Evolutionary conservation across 2,888 invertebrate species (phyloP).

Genomic region (Tenthredo mesomela): DNA sequence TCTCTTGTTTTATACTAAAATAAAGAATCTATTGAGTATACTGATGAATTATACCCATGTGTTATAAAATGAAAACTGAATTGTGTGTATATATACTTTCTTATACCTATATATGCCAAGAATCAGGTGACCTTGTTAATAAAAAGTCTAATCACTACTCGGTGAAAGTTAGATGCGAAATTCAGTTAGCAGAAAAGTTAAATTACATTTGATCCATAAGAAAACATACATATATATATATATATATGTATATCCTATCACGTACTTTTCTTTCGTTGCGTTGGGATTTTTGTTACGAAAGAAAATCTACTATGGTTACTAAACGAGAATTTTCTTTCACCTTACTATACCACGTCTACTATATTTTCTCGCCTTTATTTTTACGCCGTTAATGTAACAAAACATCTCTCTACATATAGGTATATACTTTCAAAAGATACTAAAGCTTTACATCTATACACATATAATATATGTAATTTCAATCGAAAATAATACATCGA

Average conservation of each 20-base stretch:
- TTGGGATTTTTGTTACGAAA: background rate
- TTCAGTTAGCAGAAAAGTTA: conserved; percentile 7
- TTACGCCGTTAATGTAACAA: background rate
- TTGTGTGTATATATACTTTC: background rate
- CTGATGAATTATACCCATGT: too few relatives aligned
- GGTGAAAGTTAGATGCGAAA: background rate
- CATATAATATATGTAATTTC: background rate
- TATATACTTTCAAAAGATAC: background rate
- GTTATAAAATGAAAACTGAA: background rate
- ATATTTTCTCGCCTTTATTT: background rate
- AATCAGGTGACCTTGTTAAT: background rate
- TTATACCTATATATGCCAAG: background rate
- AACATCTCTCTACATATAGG: background rate
- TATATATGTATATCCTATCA: too few relatives aligned
- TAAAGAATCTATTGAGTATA: too few relatives aligned
- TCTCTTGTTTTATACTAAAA: too few relatives aligned
- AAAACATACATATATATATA: too few relatives aligned
- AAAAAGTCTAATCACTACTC: conserved; percentile 1
- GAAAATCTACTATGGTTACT: background rate
- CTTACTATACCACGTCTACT: background rate
- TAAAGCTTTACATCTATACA: background rate
- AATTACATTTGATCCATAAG: background rate
- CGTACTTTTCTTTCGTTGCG: background rate
- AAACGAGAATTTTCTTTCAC: background rate
- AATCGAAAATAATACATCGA: background rate